These are phyloP conservation scores for Philaethria dido DNA, from an alignment of 2,888 invertebrate genomes.

Conservation along the genomic window DNA sequence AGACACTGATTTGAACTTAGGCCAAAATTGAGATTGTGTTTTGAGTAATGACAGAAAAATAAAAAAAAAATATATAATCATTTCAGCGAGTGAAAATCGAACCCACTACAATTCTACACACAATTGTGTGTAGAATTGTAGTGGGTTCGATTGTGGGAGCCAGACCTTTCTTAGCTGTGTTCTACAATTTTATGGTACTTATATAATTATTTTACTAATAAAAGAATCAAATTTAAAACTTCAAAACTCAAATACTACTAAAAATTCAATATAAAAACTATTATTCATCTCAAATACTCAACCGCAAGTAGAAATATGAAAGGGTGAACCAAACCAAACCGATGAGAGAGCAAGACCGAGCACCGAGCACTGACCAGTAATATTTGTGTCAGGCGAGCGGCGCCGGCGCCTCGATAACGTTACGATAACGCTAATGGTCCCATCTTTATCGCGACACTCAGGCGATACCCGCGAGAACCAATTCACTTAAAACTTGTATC, in stretches of 20 bases:
- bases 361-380: conserved; percentile 64
- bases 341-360: conserved; percentile 60
- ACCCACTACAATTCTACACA: no score
- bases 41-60: no score
- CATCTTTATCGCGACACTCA: conserved; percentile 68
- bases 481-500: conserved; percentile 49
- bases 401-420: conserved; percentile 79
- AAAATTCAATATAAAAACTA: not conserved
- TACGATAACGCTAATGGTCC: conserved; percentile 79
- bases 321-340: conserved; percentile 43
- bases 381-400: conserved; percentile 60
- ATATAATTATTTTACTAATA: no score
- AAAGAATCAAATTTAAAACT: no score
- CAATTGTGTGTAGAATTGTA: no score
- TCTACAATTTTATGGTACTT: no score
- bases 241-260: not conserved
- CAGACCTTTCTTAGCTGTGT: no score
- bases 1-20: no score
- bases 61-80: no score
- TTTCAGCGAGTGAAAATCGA: no score
- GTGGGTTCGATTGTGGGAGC: no score
- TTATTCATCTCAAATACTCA: conserved; percentile 10
- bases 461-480: conserved; percentile 56
- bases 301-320: conserved; percentile 23
- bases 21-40: no score